A percentile compares a stretch with the other conserved stretches of the same genome.
phyloP scores from a whole-genome alignment of 2,888 invertebrate species.

The Brenthis daphne region DNA sequence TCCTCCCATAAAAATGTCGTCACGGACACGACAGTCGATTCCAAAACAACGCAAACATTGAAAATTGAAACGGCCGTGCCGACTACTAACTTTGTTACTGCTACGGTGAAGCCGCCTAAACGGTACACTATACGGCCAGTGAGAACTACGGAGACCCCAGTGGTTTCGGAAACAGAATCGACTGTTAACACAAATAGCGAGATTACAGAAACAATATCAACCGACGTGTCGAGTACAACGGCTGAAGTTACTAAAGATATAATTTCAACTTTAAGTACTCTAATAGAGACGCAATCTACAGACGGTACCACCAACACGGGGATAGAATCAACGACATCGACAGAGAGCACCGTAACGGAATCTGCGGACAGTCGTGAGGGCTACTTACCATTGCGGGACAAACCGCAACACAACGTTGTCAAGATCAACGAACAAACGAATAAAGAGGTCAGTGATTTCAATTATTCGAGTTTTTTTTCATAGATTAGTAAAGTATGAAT shows the following conservation, averaged over 20 bases:
- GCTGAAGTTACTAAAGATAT: constrained; percentile 59
- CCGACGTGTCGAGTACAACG: constrained; percentile 65
- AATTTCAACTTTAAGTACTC: constrained; percentile 62
- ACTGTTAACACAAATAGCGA: constrained; percentile 73
- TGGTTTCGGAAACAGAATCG: constrained; percentile 72
- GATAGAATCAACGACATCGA: constrained; percentile 62
- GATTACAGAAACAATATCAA: constrained; percentile 76
- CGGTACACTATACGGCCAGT: constrained; percentile 80
- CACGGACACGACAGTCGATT: constrained; percentile 61
- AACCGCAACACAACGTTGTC: constrained; percentile 74
- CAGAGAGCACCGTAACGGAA: constrained; percentile 64
- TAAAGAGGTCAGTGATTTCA: constrained; percentile 80
- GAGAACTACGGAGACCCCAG: constrained; percentile 68
- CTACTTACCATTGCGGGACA: constrained; percentile 75
- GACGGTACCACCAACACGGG: constrained; percentile 67
- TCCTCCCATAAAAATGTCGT: constrained; percentile 62
- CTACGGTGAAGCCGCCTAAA: constrained; percentile 72
- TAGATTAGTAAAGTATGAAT: not conserved
- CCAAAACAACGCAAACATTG: constrained; percentile 61
- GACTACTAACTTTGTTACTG: constrained; percentile 57
- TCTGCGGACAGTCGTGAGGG: constrained; percentile 77
- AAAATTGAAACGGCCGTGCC: constrained; percentile 58
- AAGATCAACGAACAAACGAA: constrained; percentile 80
- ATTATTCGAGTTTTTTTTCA: constrained; percentile 19
- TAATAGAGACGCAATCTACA: constrained; percentile 62